Evolutionary conservation across 2,888 invertebrate species (phyloP).

Genomic region (Synanthedon vespiformis): DNA sequence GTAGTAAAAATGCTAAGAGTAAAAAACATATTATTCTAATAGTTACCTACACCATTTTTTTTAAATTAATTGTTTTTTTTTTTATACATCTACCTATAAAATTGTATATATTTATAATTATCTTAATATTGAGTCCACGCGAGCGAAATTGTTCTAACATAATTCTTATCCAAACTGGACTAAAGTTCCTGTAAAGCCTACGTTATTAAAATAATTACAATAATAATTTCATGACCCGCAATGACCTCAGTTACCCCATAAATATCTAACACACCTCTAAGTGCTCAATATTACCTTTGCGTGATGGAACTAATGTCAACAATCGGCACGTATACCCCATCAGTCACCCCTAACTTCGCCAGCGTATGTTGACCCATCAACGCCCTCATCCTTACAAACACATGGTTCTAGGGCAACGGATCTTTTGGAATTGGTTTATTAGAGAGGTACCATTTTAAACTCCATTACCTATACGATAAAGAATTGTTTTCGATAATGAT

Average conservation of each 20-base stretch:
- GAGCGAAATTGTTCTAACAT: too few relatives aligned
- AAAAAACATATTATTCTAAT: too few relatives aligned
- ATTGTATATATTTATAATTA: too few relatives aligned
- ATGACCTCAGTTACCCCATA: neutral
- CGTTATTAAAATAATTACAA: too few relatives aligned
- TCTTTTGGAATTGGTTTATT: neutral
- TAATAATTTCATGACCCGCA: too few relatives aligned
- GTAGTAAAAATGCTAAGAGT: too few relatives aligned
- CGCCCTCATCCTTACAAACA: neutral
- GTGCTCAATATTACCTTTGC: constrained; percentile 14
- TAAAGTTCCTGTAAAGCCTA: too few relatives aligned
- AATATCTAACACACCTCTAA: neutral
- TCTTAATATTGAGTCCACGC: too few relatives aligned
- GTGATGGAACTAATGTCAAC: constrained; percentile 25
- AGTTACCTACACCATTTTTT: too few relatives aligned
- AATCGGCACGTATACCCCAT: constrained; percentile 21
- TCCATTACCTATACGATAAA: neutral
- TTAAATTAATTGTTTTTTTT: too few relatives aligned
- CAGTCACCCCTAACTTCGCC: constrained; percentile 11
- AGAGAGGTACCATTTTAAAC: neutral
- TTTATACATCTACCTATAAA: too few relatives aligned
- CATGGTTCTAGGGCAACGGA: neutral
- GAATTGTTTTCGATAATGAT: neutral
- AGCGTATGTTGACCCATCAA: constrained; percentile 1
- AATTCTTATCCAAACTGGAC: too few relatives aligned